Conservation (phyloP, 2,797 vertebrate species). For the Pangasius sanitwongsei region DNA sequence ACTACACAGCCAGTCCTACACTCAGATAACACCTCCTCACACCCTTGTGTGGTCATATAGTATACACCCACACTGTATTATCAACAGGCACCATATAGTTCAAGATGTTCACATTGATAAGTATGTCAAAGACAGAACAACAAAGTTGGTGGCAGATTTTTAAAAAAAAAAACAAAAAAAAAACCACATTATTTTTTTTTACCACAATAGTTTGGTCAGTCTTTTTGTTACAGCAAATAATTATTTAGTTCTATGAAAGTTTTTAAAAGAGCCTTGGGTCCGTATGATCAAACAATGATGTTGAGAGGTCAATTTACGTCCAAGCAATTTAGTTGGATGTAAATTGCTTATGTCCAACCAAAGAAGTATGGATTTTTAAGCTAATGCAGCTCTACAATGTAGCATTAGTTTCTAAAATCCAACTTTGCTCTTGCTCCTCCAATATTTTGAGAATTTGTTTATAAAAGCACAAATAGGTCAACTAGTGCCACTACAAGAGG, state of each 20-base stretch:
- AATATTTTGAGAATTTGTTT: not conserved
- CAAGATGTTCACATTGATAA: slow-evolving; percentile 1
- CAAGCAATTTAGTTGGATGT: not conserved
- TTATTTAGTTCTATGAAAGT: not conserved
- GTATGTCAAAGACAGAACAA: not conserved
- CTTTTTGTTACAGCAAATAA: too few relatives aligned
- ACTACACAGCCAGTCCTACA: not conserved
- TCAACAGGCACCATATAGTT: slow-evolving; percentile 30
- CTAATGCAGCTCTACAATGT: too few relatives aligned
- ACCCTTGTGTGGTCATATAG: slow-evolving; percentile 15
- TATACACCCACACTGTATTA: slow-evolving; percentile 19
- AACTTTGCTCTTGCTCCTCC: not conserved
- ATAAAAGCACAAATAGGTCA: not conserved
- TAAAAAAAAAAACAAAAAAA: too few relatives aligned
- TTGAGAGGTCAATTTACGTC: not conserved
- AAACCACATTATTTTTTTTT: too few relatives aligned
- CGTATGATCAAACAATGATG: not conserved
- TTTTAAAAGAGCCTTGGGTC: not conserved
- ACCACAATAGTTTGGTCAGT: not conserved
- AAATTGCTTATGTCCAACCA: not conserved
- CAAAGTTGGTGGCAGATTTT: too few relatives aligned
- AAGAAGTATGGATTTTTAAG: not conserved
- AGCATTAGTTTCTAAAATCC: not conserved
- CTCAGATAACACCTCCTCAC: slow-evolving; percentile 32
- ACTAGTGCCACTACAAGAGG: not conserved